Evolutionary conservation across 2,888 invertebrate genomes (phyloP).

Genomic region (Hemithea aestivaria): DNA sequence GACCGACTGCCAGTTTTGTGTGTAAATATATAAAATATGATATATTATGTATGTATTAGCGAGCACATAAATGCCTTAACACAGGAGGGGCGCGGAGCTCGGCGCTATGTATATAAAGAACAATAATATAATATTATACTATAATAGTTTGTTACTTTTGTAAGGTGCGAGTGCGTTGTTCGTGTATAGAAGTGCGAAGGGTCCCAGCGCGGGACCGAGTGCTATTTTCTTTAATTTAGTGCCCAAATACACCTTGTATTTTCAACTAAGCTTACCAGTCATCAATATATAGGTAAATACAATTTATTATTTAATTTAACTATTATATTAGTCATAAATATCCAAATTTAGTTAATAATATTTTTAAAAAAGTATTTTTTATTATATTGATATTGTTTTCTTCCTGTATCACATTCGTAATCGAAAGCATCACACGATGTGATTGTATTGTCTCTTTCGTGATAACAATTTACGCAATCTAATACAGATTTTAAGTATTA

Average conservation of each 20-base stretch:
- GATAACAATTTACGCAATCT: slow-evolving; percentile 43
- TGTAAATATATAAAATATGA: slow-evolving; percentile 65
- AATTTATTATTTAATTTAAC: slow-evolving; percentile 74
- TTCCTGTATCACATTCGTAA: slow-evolving; percentile 60
- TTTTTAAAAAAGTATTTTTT: slow-evolving; percentile 58
- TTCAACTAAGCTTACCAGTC: slow-evolving; percentile 77
- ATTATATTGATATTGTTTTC: slow-evolving; percentile 54
- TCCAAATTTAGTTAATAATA: slow-evolving; percentile 78
- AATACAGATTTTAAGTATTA: slow-evolving; percentile 46
- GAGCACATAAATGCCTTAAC: slow-evolving; percentile 63
- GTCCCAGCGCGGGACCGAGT: slow-evolving; percentile 50
- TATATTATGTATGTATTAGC: slow-evolving; percentile 56
- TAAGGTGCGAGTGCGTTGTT: slow-evolving; percentile 64
- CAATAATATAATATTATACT: slow-evolving; percentile 64
- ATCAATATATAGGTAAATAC: slow-evolving; percentile 73
- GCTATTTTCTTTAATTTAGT: slow-evolving; percentile 70
- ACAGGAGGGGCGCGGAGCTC: slow-evolving; percentile 55
- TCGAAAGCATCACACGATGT: slow-evolving; percentile 70
- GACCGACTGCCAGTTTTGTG: slow-evolving; percentile 66
- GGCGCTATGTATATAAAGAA: slow-evolving; percentile 71
- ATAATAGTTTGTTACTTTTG: slow-evolving; percentile 72
- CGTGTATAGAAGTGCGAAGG: slow-evolving; percentile 54
- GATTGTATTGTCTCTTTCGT: slow-evolving; percentile 47
- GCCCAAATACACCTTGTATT: slow-evolving; percentile 71
- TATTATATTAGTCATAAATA: slow-evolving; percentile 77